These are phyloP conservation scores for Thecocarcelia acutangulata DNA, from an alignment of 2,888 invertebrate species.

Conservation along the genomic window DNA sequence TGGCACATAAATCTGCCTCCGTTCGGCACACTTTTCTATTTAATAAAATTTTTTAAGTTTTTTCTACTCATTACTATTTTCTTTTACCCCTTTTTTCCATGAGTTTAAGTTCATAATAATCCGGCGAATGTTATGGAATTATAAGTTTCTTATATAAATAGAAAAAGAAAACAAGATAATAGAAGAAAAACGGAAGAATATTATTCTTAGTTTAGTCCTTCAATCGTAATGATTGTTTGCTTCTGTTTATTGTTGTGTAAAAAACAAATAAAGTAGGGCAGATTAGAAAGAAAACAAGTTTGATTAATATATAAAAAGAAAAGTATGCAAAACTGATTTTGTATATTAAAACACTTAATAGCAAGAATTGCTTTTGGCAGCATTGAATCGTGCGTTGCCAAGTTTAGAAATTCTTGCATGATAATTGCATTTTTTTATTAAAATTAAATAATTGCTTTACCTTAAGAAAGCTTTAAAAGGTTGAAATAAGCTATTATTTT, in stretches of 20 bases:
- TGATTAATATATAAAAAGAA: background rate
- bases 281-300: constrained; percentile 28
- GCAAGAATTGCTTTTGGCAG: too few species aligned
- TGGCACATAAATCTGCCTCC: constrained; percentile 6
- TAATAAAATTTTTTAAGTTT: background rate
- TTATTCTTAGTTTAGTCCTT: constrained; percentile 39
- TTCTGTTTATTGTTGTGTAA: constrained; percentile 16
- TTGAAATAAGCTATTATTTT: too few species aligned
- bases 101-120: constrained; percentile 24
- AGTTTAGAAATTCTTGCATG: too few species aligned
- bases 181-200: constrained; percentile 42
- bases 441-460: too few species aligned
- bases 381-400: too few species aligned
- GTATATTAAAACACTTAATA: too few species aligned
- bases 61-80: constrained; percentile 3
- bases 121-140: constrained; percentile 35
- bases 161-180: constrained; percentile 12
- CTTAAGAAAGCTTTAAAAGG: too few species aligned
- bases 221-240: constrained; percentile 13
- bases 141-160: constrained; percentile 42
- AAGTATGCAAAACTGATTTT: background rate
- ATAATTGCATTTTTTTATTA: too few species aligned
- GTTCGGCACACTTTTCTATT: constrained; percentile 6
- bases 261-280: constrained; percentile 26
- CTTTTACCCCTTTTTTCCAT: constrained; percentile 3